These are phyloP conservation scores for Oophaga sylvatica DNA, from an alignment of 2,797 vertebrate species.

Conservation along the genomic window DNA sequence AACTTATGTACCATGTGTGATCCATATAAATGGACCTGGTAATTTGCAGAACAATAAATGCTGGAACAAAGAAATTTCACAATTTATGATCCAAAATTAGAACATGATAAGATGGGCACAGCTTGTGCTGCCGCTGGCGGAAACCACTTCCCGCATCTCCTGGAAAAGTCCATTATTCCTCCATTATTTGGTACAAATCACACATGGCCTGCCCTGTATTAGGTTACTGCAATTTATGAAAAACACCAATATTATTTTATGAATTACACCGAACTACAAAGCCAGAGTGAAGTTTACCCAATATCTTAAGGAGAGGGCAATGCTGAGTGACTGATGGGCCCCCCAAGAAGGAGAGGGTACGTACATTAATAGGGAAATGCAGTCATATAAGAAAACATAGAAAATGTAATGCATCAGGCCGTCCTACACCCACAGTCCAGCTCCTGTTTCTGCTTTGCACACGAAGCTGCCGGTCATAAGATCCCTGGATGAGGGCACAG, in stretches of 20 bases:
- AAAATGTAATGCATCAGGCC: not conserved
- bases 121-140: no score
- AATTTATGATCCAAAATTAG: no score
- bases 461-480: not conserved
- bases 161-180: no score
- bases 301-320: not conserved
- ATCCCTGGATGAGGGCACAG: slow-evolving; percentile 28
- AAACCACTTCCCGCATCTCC: no score
- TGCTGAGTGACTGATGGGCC: not conserved
- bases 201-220: not conserved
- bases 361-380: not conserved
- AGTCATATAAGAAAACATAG: not conserved
- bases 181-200: no score
- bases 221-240: not conserved
- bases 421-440: not conserved
- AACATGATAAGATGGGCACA: no score
- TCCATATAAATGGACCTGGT: no score
- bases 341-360: not conserved
- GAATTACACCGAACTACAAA: not conserved
- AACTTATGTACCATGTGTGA: no score
- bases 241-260: not conserved
- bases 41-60: no score
- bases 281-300: not conserved
- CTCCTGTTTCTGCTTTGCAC: not conserved
- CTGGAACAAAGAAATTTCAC: no score